These are phyloP conservation scores for Epizoanthus illoricatus DNA, from an alignment of 92 coral and sea anemone species.

Conservation along the genomic window DNA sequence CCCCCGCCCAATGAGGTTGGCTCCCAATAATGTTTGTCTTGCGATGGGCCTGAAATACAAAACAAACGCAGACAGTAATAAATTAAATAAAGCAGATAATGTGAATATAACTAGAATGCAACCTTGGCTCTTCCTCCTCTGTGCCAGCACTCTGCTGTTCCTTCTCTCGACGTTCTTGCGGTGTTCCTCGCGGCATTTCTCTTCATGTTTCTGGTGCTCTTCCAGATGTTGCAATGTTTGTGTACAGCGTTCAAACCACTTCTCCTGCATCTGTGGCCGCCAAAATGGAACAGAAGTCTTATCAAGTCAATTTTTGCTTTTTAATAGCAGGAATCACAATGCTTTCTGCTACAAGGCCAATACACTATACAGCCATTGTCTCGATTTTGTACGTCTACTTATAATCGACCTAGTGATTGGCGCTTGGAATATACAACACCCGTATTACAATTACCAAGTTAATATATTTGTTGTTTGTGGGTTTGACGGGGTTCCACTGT, in stretches of 20 bases:
- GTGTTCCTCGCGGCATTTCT: constrained; percentile 46
- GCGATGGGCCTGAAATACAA: not conserved
- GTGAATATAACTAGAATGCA: not conserved
- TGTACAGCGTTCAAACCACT: constrained; percentile 74
- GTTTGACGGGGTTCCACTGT: too few relatives aligned
- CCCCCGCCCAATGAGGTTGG: too few relatives aligned
- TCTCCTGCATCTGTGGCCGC: constrained; percentile 56
- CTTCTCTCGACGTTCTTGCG: constrained; percentile 61
- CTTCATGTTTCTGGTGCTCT: constrained; percentile 49
- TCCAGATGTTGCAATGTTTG: constrained; percentile 56
- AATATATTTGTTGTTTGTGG: too few relatives aligned
- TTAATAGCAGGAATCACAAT: not conserved
- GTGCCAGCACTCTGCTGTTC: constrained; percentile 44
- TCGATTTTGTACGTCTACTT: too few relatives aligned
- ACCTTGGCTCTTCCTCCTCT: constrained; percentile 66
- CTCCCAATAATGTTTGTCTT: too few relatives aligned
- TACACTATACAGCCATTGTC: too few relatives aligned
- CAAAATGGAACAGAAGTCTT: not conserved
- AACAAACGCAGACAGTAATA: too few relatives aligned
- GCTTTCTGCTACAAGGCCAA: too few relatives aligned
- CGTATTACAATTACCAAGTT: too few relatives aligned
- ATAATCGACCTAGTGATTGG: too few relatives aligned
- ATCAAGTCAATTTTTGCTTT: not conserved
- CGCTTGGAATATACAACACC: too few relatives aligned
- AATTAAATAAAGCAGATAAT: not conserved